Conservation (phyloP, 37 sponge, comb jelly and placozoan genomes). For the Axinella damicornis region DNA sequence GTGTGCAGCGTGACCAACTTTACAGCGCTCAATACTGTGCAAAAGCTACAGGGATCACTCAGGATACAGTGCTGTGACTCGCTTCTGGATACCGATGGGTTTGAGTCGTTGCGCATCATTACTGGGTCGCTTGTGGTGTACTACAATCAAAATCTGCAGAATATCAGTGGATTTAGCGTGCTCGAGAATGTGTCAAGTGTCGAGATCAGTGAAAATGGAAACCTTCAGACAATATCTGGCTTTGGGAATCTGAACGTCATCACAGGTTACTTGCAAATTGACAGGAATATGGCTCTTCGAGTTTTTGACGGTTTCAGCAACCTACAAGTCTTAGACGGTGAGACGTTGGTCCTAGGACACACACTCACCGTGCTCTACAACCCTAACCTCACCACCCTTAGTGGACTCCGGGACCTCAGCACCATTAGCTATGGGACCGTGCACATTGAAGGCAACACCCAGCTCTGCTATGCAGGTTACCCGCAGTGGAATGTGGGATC, state of each 20-base stretch:
- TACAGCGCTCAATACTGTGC: neutral
- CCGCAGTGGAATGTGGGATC: conserved; percentile 59
- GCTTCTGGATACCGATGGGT: conserved; percentile 5
- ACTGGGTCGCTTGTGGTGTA: conserved; percentile 45
- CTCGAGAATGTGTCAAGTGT: conserved; percentile 34
- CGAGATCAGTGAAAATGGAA: conserved; percentile 38
- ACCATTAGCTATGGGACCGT: conserved; percentile 63
- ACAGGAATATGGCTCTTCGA: conserved; percentile 42
- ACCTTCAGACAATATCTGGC: conserved; percentile 11
- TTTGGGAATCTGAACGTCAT: conserved; percentile 28
- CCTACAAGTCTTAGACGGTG: conserved; percentile 38
- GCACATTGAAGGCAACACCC: conserved; percentile 78
- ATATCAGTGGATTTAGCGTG: conserved; percentile 12
- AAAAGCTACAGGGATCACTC: conserved; percentile 37
- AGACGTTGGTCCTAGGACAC: conserved; percentile 27
- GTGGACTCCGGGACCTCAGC: conserved; percentile 7
- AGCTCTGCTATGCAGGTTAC: conserved; percentile 81
- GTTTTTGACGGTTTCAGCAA: conserved; percentile 17
- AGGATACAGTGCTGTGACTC: conserved; percentile 54
- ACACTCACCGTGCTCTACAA: conserved; percentile 62
- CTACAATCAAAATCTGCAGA: conserved; percentile 43
- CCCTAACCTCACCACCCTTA: conserved; percentile 23
- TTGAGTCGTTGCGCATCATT: conserved; percentile 1
- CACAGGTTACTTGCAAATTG: conserved; percentile 42
- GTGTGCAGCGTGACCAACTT: conserved; percentile 27